A percentile compares a stretch with the other conserved stretches of the same genome.
These are phyloP conservation scores for Yponomeuta evonymella DNA, from an alignment of 2,888 invertebrate genomes.

Conservation along the genomic window DNA sequence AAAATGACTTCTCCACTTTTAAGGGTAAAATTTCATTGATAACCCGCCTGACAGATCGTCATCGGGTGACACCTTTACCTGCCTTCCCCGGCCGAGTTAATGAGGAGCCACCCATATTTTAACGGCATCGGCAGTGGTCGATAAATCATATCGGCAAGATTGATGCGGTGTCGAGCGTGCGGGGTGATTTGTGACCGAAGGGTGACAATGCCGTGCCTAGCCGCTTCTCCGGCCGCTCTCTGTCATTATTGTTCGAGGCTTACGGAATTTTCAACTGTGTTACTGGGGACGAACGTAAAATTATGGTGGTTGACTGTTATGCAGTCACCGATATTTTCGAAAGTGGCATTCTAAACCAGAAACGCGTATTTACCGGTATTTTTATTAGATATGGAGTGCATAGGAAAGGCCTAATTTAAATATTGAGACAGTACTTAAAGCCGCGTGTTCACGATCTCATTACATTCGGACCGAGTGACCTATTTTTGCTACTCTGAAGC, in stretches of 20 bases:
- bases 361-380: no score
- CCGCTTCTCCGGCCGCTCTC: not conserved
- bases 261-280: not conserved
- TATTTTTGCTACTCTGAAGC: no score
- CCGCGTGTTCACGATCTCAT: no score
- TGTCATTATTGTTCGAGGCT: not conserved
- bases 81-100: conserved; percentile 45
- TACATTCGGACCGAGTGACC: no score
- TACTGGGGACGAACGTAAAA: no score
- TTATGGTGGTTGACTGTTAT: no score
- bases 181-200: conserved; percentile 57
- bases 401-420: no score
- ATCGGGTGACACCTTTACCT: conserved; percentile 28
- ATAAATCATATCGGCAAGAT: conserved; percentile 63
- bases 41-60: conserved; percentile 6
- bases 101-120: conserved; percentile 54
- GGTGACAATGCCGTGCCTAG: conserved; percentile 46
- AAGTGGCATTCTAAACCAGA: no score
- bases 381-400: no score
- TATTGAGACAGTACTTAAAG: no score
- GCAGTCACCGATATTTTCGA: no score
- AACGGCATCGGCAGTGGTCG: conserved; percentile 37
- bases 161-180: conserved; percentile 49
- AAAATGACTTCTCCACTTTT: not conserved
- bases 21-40: not conserved